These are phyloP conservation scores for Eucriotettix oculatus DNA, from an alignment of 2,888 invertebrate species.

Conservation along the genomic window DNA sequence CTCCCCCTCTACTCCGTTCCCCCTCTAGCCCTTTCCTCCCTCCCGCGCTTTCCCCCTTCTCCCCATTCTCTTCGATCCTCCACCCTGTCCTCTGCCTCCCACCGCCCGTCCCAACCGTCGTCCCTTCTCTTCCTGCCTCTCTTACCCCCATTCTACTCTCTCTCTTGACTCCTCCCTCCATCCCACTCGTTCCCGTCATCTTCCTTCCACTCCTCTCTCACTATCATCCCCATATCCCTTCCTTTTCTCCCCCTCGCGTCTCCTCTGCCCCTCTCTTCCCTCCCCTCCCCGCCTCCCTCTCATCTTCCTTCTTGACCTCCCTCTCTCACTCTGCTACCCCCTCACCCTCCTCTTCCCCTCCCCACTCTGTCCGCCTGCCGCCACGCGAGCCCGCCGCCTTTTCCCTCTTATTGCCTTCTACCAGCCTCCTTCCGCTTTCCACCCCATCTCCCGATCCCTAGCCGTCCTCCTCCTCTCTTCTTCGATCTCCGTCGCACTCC, in stretches of 20 bases:
- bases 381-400: too few relatives aligned
- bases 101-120: background rate
- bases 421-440: too few relatives aligned
- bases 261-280: background rate
- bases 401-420: too few relatives aligned
- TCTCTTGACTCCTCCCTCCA: background rate
- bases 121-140: background rate
- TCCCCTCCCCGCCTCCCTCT: background rate
- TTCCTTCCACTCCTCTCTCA: background rate
- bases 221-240: background rate
- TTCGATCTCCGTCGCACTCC: too few relatives aligned
- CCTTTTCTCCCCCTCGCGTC: background rate
- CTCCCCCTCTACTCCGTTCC: background rate
- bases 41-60: background rate
- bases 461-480: too few relatives aligned
- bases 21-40: background rate
- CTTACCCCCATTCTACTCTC: background rate
- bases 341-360: too few relatives aligned
- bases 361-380: too few relatives aligned
- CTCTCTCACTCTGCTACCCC: too few relatives aligned
- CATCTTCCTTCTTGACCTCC: background rate
- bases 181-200: background rate
- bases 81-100: background rate
- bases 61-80: background rate
- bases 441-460: too few relatives aligned